These are phyloP conservation scores for Scaptomyza polygonia DNA, from an alignment of 2,888 invertebrate species.

Conservation along the genomic window DNA sequence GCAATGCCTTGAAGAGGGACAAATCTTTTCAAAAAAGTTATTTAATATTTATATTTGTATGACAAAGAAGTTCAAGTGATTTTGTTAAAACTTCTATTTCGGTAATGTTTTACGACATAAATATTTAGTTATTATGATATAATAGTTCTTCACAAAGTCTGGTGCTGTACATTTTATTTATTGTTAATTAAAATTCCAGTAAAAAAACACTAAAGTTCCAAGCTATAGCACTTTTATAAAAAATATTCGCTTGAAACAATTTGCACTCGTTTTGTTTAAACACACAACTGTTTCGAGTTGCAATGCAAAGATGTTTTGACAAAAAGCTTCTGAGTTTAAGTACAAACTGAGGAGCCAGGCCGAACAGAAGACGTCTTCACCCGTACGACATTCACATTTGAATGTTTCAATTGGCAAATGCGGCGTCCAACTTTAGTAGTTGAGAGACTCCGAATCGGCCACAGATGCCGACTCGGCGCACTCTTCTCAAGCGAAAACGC, in stretches of 20 bases:
- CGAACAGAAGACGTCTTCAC: slow-evolving; percentile 83
- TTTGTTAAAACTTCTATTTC: slow-evolving; percentile 4
- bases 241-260: slow-evolving; percentile 18
- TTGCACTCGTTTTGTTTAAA: slow-evolving; percentile 18
- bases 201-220: slow-evolving; percentile 12
- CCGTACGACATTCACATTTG: slow-evolving; percentile 84
- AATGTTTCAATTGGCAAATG: slow-evolving; percentile 84
- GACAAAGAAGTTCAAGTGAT: slow-evolving; percentile 37
- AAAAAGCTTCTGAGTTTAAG: slow-evolving; percentile 21
- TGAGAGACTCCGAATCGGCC: slow-evolving; percentile 58
- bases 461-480: slow-evolving; percentile 51
- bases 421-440: slow-evolving; percentile 84
- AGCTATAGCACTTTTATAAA: slow-evolving; percentile 14
- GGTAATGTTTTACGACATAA: too few relatives aligned
- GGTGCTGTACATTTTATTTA: neutral
- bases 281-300: slow-evolving; percentile 26
- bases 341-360: slow-evolving; percentile 63
- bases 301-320: slow-evolving; percentile 7
- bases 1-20: neutral
- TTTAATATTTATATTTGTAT: neutral
- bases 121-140: too few relatives aligned
- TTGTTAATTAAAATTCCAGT: neutral
- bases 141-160: slow-evolving; percentile 17
- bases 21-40: neutral
- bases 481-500: slow-evolving; percentile 58